Base-by-base conservation (phyloP, 2,113 vertebrate genomes). In the Hassar affinis region DNA sequence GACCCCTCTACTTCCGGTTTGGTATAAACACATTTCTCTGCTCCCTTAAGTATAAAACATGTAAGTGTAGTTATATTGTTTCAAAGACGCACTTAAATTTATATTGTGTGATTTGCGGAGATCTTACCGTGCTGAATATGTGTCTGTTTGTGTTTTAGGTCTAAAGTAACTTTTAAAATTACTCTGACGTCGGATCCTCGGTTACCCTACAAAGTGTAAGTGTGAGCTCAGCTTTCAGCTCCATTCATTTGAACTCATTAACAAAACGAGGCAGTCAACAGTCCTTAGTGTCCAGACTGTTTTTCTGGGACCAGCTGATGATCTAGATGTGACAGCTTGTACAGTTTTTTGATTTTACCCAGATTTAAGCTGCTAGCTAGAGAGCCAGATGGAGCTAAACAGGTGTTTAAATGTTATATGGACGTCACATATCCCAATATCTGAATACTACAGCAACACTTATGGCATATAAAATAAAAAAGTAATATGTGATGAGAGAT, bases 111-210 rank as follows among this genome's bases (percentile, higher is more conserved):
- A 47, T 38, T 9, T 7, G 4, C 14, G 3, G 30, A 35, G 35
- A 76, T 3, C 10, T 6, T 54, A 22, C 17, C 0, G 12, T 12
- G 3, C 45, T 71, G 7, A 62, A 33, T 52, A 7, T 80, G 0
- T 61, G 17, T 75, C 66, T 0, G 81, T 42, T 6, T 38, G 38
- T 87, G 61, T 57, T 4, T 86, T 83, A 95, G 94, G 94, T 94
- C 94, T 80, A 95, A 95, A 91, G 94, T 95, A 81, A 95, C 93
- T 87, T 95, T 95, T 94, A 95, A 95, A 93, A 95, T 95, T 88
- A 95, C 94, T 2, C 88, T 95, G 87, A 95, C 94, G 89, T 95
- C 94, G 92, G 94, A 95, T 45, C 94, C 94, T 64, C 90, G 93
- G 90, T 92, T 95, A 71, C 94, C 94, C 25, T 95, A 93, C 88